Base-by-base conservation (phyloP, 53 echinoderm and acorn worm genomes). In the Paelopatides confundens region DNA sequence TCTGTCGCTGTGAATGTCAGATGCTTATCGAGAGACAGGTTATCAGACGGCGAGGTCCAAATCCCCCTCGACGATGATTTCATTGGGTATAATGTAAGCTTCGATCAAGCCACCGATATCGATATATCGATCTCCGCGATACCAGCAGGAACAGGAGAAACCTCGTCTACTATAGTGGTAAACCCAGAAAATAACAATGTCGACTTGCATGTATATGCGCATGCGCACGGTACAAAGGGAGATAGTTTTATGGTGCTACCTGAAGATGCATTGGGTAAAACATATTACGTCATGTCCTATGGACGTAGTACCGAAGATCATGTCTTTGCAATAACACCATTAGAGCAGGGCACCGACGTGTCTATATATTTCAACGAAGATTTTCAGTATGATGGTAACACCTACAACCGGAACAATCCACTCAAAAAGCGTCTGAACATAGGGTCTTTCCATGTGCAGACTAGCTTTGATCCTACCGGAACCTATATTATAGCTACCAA, bases 161-260 rank as follows among this genome's bases (percentile, higher is more conserved):
- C 15, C 2, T 13, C 17, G 6, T 40, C 74, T 35, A 74, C 74
- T 2, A 46, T 74, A 40, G 37, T 46, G 0, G 34, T 39, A 18
- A 7, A 74, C 1, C 3, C 2, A 40, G 74, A 74, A 3, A 32
- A 30, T 15, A 28, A 28, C 2, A 43, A 4, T 10, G 23, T 46
- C 23, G 24, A 74, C n/a, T 35, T 74, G 10, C 40, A 40, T 6
- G 74, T 74, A 7, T 74, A 74, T 39, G 74, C 43, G 2, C 38
- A 26, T 2, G 27, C 27, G 9, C 39, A 74, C 40, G 46, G 40
- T 18, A 26, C 74, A 9, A n/a, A 74, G n/a, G 40, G 46, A 39
- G 74, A 74, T 27, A 39, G 39, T 26, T 74, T 74, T 40, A 39
- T 74, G 74, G 74, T 74, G 2, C 37, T 74, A 29, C 74, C 74